Percentiles rank a stretch among this genome's conserved stretches.
Evolutionary conservation across 37 sponge, comb jelly and placozoan species (phyloP).

Genomic region (Chondrilla cf. caribensis): DNA sequence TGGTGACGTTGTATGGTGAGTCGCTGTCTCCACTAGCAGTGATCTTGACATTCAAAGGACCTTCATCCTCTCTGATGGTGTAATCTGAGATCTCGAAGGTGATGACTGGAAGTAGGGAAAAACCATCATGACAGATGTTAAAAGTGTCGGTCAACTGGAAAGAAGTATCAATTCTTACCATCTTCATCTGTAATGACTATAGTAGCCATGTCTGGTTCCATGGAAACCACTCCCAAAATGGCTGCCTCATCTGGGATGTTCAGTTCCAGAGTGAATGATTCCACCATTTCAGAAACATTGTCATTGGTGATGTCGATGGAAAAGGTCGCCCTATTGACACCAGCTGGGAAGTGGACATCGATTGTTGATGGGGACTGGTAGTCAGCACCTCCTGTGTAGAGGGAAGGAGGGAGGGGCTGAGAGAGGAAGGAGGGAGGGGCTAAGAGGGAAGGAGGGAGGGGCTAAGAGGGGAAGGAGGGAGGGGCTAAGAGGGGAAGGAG

Average conservation of each 20-base stretch:
- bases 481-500: too few species aligned
- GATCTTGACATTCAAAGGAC: neutral
- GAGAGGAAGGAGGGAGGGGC: too few species aligned
- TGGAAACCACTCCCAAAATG: neutral
- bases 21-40: neutral
- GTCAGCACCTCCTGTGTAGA: neutral
- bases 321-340: neutral
- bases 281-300: neutral
- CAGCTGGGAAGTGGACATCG: neutral
- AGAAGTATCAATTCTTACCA: neutral
- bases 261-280: neutral
- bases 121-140: neutral
- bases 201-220: neutral
- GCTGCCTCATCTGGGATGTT: neutral
- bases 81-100: neutral
- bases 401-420: too few species aligned
- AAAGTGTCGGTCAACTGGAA: too few species aligned
- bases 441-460: too few species aligned
- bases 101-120: neutral
- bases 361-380: neutral
- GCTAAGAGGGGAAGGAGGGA: too few species aligned
- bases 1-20: neutral
- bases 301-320: neutral
- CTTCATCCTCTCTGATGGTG: neutral
- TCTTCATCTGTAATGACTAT: neutral